Base-by-base conservation (phyloP, 2,797 vertebrate species). In the Artibeus jamaicensis region DNA sequence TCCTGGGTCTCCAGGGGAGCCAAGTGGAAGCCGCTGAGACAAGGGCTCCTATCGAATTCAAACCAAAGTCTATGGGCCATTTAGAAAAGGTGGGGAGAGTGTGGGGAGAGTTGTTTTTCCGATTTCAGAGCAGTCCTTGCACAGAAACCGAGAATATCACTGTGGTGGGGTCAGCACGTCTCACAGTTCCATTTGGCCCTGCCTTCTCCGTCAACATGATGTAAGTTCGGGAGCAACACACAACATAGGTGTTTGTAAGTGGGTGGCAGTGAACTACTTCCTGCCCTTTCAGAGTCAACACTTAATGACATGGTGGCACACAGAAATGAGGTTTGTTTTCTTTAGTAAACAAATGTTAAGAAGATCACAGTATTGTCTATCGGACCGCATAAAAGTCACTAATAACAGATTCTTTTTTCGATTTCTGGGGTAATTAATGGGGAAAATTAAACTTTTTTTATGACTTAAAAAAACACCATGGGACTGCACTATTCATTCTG, bases 321-420 rank as follows among this genome's bases (percentile, higher is more conserved):
- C 37, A 83, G 88, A 97, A 95, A 94, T 89, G 74, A 93, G 74
- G 90, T 93, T 97, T 96, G 79, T 94, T 97, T 97, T 95, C 83
- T 85, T 96, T 95, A 95, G 65, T 65, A 71, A 71, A 65, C 87
- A 95, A 88, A 76, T 90, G 57, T 96, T 95, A 88, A 55, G 92
- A 96, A 97, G 96, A 96, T 95, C 92, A 82, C 19, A 94, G 86
- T 67, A 62, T 65, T 96, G 71, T 92, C 86, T 79, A 96, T 89
- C 11, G 46, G 92, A 96, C 88, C 74, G 83, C 79, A 96, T 94
- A 89, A 89, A 97, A 93, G 95, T 95, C 82, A 94, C 77, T 95
- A 79, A 90, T 86, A 96, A 94, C 44, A 91, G 44, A 88, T 88
- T 87, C 34, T 86, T 92, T 65, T 95, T 95, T 97, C 68, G 34